phyloP scores from a whole-genome alignment of 1,140 invertebrate genomes.

The Mercenaria mercenaria region DNA sequence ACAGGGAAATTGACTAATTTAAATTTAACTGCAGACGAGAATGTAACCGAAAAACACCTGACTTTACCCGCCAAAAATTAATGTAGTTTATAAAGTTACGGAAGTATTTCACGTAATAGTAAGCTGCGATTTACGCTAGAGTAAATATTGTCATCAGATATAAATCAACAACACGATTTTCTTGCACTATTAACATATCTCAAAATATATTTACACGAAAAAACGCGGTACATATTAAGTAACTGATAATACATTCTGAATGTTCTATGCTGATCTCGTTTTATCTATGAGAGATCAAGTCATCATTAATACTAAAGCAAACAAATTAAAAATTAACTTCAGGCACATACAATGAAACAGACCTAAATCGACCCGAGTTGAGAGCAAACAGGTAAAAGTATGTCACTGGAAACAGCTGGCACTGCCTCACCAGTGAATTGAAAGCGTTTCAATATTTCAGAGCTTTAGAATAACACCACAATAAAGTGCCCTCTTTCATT shows the following conservation, averaged over 20 bases:
- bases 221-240: background rate
- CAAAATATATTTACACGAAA: background rate
- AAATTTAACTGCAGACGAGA: background rate
- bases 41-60: constrained; percentile 9
- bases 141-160: background rate
- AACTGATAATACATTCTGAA: background rate
- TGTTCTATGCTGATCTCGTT: no score
- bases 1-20: background rate
- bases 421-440: no score
- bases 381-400: background rate
- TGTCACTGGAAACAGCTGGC: background rate
- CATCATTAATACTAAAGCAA: background rate
- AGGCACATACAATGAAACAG: background rate
- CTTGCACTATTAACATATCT: background rate
- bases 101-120: background rate
- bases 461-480: no score
- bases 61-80: constrained; percentile 43
- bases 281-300: no score
- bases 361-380: no score
- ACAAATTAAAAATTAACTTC: background rate
- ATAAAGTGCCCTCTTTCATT: no score
- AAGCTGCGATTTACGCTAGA: background rate
- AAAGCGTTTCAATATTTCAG: no score
- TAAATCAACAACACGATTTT: background rate
- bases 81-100: background rate